phyloP scores from a whole-genome alignment of 2,797 vertebrate species.

The Macropodus opercularis region DNA sequence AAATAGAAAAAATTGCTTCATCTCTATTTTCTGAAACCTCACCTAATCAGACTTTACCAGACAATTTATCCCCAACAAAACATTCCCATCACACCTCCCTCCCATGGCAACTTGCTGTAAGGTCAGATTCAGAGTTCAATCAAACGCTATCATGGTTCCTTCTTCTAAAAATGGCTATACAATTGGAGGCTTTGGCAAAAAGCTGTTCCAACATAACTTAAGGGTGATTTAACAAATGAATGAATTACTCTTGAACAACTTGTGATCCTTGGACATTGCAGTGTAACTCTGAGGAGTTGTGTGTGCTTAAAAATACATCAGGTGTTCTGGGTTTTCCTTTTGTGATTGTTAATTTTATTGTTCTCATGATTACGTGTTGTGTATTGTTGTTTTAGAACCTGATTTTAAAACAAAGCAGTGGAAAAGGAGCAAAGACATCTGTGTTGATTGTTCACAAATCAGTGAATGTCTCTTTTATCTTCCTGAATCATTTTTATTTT shows the following conservation, averaged over 20 bases:
- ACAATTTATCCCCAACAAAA: conserved; percentile 26
- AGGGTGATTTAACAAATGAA: conserved; percentile 52
- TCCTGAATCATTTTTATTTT: conserved; percentile 28
- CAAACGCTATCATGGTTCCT: conserved; percentile 40
- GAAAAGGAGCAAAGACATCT: conserved; percentile 41
- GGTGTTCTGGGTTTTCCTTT: conserved; percentile 64
- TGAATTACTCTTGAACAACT: conserved; percentile 58
- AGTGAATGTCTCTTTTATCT: conserved; percentile 71
- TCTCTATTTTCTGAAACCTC: conserved; percentile 1
- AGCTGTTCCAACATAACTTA: conserved; percentile 54
- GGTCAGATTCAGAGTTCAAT: conserved; percentile 47
- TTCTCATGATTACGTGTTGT: conserved; percentile 54
- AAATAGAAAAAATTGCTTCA: conserved; percentile 12
- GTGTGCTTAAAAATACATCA: conserved; percentile 63
- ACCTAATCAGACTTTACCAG: conserved; percentile 5
- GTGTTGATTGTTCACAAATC: conserved; percentile 70
- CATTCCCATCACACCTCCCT: conserved; percentile 33
- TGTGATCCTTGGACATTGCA: conserved; percentile 54
- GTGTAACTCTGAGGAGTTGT: conserved; percentile 60
- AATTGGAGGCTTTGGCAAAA: conserved; percentile 59
- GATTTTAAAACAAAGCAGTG: conserved; percentile 42
- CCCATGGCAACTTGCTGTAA: conserved; percentile 54
- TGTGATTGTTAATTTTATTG: conserved; percentile 67
- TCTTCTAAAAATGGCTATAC: conserved; percentile 43
- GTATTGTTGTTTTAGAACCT: conserved; percentile 53